These are phyloP conservation scores for Drosophila maculinotata DNA, from an alignment of 2,888 invertebrate genomes.

Conservation along the genomic window DNA sequence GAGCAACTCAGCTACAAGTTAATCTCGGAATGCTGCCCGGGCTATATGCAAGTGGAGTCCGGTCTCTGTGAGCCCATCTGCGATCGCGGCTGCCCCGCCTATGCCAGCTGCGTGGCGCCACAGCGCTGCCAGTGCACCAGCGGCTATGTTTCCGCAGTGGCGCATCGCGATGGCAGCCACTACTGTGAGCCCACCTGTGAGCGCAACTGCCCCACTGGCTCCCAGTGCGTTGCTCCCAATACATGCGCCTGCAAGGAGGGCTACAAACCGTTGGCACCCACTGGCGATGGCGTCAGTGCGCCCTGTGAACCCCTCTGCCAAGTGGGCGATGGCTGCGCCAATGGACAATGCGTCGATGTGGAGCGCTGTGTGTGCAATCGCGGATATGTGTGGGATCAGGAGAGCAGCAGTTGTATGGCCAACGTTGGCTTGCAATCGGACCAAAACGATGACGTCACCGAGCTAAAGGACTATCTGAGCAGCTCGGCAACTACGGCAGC, in stretches of 20 bases:
- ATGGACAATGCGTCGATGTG: slow-evolving; percentile 63
- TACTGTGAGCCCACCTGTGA: slow-evolving; percentile 77
- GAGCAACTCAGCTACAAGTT: slow-evolving; percentile 51
- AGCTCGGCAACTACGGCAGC: slow-evolving; percentile 2
- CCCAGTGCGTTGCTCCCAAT: slow-evolving; percentile 71
- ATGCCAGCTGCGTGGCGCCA: slow-evolving; percentile 74
- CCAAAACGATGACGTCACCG: slow-evolving; percentile 17
- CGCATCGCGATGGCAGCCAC: slow-evolving; percentile 56
- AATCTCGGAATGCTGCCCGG: slow-evolving; percentile 67
- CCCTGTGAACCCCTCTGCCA: slow-evolving; percentile 67
- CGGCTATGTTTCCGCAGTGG: slow-evolving; percentile 69
- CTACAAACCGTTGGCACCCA: slow-evolving; percentile 36
- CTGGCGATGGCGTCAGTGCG: slow-evolving; percentile 65
- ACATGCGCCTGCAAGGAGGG: slow-evolving; percentile 71
- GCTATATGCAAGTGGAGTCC: slow-evolving; percentile 60
- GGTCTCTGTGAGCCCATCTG: slow-evolving; percentile 75
- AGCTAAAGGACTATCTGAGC: slow-evolving; percentile 10
- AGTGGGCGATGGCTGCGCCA: slow-evolving; percentile 62
- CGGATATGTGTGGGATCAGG: slow-evolving; percentile 50
- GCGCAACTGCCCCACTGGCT: slow-evolving; percentile 53
- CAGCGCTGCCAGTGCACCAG: slow-evolving; percentile 69
- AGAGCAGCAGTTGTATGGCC: slow-evolving; percentile 43
- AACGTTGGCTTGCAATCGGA: not conserved
- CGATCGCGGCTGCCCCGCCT: slow-evolving; percentile 66
- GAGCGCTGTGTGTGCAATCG: slow-evolving; percentile 65